Evolutionary conservation across 1,140 invertebrate genomes (phyloP).

Genomic region (Sycophila sp.): DNA sequence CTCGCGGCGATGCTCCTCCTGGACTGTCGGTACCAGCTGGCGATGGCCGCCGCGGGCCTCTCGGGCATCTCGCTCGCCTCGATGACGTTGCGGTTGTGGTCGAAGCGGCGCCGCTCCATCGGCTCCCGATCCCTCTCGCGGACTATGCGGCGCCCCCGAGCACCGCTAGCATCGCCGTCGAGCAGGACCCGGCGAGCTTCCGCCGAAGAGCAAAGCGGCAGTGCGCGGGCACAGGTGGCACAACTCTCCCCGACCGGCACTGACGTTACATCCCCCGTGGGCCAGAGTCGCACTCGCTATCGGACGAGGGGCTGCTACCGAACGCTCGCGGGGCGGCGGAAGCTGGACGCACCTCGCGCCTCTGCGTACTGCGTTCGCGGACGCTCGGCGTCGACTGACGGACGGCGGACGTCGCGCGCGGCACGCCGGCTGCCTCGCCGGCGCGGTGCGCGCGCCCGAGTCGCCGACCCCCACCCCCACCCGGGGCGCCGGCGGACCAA

Average conservation of each 20-base stretch:
- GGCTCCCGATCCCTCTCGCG: neutral
- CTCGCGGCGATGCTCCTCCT: neutral
- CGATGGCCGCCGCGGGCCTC: neutral
- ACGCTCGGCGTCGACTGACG: constrained; percentile 63
- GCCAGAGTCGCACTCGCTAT: neutral
- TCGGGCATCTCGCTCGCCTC: neutral
- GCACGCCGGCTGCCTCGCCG: constrained; percentile 28
- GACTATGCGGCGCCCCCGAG: neutral
- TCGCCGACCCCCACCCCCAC: constrained; percentile 49
- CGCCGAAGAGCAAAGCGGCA: neutral
- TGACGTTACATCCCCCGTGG: too few species aligned
- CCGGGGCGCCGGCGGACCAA: constrained; percentile 44
- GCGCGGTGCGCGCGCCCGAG: constrained; percentile 30
- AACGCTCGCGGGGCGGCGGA: constrained; percentile 25
- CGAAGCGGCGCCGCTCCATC: constrained; percentile 10
- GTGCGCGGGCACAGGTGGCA: too few species aligned
- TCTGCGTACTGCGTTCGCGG: constrained; percentile 40
- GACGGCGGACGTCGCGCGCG: constrained; percentile 21
- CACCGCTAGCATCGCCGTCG: neutral
- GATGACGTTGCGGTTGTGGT: constrained; percentile 12
- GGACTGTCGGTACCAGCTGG: neutral
- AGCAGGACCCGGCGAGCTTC: neutral
- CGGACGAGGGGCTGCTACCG: neutral
- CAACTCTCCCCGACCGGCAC: too few species aligned
- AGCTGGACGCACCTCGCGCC: constrained; percentile 49